phyloP scores from a whole-genome alignment of 2,113 vertebrate genomes.

The Microcebus jonahi region DNA sequence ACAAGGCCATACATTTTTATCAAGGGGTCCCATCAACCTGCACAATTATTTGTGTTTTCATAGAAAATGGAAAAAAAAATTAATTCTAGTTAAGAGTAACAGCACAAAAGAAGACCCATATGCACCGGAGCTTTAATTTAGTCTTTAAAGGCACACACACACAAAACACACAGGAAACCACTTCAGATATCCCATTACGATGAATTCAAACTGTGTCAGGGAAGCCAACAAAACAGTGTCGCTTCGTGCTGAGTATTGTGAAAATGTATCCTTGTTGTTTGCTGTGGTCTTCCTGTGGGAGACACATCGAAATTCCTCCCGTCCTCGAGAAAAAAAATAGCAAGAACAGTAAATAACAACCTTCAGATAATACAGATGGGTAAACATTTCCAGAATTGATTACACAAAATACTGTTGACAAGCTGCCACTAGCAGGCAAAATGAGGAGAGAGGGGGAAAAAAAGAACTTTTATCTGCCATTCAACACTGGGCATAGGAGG shows the following conservation, averaged over 20 bases:
- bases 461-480: constrained; percentile 9
- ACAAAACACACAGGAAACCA: constrained; percentile 41
- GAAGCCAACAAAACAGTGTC: not conserved
- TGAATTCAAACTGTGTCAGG: constrained; percentile 43
- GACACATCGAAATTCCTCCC: not conserved
- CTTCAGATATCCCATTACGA: constrained; percentile 34
- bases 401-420: constrained; percentile 53
- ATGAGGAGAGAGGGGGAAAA: not conserved
- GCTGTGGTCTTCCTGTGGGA: constrained; percentile 19
- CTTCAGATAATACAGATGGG: constrained; percentile 44
- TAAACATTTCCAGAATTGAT: constrained; percentile 65
- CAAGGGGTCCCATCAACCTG: not conserved
- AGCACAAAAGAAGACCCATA: not conserved
- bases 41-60: not conserved
- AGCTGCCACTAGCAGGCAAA: constrained; percentile 20
- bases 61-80: not conserved
- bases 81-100: not conserved
- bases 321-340: not conserved
- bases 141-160: not conserved
- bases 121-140: not conserved
- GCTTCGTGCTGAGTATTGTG: not conserved
- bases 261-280: constrained; percentile 42
- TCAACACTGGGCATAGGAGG: not conserved
- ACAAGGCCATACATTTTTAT: not conserved
- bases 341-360: constrained; percentile 64